These are phyloP conservation scores for Agapornis canus DNA, from an alignment of 2,797 vertebrate genomes.

Conservation along the genomic window DNA sequence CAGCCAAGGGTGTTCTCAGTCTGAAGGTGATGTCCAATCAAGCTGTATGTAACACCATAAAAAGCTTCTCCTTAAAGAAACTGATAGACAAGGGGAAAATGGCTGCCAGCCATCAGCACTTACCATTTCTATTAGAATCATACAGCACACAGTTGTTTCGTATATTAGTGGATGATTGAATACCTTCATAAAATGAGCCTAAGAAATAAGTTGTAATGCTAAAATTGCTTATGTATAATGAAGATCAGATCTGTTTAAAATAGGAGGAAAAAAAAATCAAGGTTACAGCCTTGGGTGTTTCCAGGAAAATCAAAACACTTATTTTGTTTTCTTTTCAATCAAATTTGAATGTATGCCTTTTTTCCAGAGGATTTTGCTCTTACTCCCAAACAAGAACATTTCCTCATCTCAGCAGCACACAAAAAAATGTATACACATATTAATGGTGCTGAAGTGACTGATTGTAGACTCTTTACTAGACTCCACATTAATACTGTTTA, in stretches of 20 bases:
- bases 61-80: not conserved
- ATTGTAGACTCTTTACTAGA: not conserved
- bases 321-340: not conserved
- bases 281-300: not conserved
- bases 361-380: not conserved
- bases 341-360: not conserved
- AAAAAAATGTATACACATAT: not conserved
- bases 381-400: not conserved
- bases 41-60: not conserved
- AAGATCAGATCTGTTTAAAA: not conserved
- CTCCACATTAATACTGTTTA: not conserved
- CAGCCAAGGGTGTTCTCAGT: not conserved
- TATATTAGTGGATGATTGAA: not conserved
- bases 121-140: not conserved
- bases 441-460: not conserved
- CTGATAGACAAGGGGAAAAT: rapidly evolving
- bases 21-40: not conserved
- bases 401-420: not conserved
- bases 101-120: not conserved
- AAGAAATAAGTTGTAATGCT: not conserved
- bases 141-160: not conserved
- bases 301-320: not conserved
- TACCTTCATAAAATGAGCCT: not conserved
- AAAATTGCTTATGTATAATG: not conserved
- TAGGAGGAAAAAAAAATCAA: not conserved